These are phyloP conservation scores for Eupithecia tripunctaria DNA, from an alignment of 2,888 invertebrate genomes.

Conservation along the genomic window DNA sequence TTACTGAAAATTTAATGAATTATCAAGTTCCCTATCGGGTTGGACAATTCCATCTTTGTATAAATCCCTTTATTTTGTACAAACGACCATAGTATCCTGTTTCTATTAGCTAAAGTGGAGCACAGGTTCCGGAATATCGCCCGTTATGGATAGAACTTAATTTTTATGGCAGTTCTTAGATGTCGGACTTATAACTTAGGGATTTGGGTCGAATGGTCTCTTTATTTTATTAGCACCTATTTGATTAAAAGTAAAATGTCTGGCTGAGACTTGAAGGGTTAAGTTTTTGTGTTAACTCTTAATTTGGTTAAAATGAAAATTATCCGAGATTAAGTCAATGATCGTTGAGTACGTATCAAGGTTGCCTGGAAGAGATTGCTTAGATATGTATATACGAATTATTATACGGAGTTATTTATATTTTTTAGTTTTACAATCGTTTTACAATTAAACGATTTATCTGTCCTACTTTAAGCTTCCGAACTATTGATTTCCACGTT, in stretches of 20 bases:
- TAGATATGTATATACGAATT: too few species aligned
- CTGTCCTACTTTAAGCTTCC: too few species aligned
- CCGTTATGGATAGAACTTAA: slow-evolving; percentile 7
- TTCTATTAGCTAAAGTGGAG: slow-evolving; percentile 21
- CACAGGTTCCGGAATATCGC: slow-evolving; percentile 8
- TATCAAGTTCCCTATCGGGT: neutral
- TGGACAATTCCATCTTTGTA: neutral
- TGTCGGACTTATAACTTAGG: neutral
- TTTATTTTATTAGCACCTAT: neutral
- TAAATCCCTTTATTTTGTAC: slow-evolving; percentile 8
- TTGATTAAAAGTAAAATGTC: neutral
- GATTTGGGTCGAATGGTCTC: neutral
- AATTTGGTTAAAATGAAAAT: neutral
- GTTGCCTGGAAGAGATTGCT: neutral
- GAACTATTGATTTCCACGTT: too few species aligned
- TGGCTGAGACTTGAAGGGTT: neutral
- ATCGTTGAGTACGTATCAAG: neutral
- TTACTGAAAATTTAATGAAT: neutral
- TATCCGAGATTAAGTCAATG: neutral
- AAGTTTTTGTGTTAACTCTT: neutral
- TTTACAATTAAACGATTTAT: too few species aligned
- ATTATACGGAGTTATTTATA: too few species aligned
- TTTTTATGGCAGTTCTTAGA: slow-evolving; percentile 3
- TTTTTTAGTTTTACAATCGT: too few species aligned
- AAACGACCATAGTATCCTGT: slow-evolving; percentile 22